Percentiles rank a stretch among this genome's conserved stretches.
These are phyloP conservation scores for Ibycter americanus DNA, from an alignment of 2,797 vertebrate genomes.

Conservation along the genomic window DNA sequence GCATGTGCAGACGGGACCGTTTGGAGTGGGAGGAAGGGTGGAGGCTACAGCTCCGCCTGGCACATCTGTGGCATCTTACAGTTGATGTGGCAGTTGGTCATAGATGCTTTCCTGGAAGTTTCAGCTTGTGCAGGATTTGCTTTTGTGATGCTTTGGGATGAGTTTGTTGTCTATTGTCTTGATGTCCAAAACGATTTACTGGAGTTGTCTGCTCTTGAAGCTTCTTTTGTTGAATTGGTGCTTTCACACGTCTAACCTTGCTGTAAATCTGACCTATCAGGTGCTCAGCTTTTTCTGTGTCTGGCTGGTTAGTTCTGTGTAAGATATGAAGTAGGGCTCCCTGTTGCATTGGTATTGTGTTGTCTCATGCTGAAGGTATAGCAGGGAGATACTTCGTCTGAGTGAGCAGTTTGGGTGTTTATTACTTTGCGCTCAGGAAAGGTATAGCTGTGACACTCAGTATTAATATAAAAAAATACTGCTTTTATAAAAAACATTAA, in stretches of 20 bases:
- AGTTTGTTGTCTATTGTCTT: background rate
- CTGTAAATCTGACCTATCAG: background rate
- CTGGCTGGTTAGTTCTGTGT: background rate
- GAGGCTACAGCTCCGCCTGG: background rate
- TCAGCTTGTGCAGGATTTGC: background rate
- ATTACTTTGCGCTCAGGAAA: background rate
- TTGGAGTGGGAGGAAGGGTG: background rate
- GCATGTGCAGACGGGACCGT: rapidly evolving
- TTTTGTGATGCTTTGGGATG: background rate
- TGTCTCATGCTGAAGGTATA: background rate
- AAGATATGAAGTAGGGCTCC: background rate
- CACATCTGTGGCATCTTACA: background rate
- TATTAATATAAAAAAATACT: background rate
- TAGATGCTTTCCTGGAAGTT: background rate
- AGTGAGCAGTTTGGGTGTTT: background rate
- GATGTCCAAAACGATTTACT: background rate
- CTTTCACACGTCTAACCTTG: background rate
- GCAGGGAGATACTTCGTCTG: background rate
- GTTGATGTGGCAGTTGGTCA: background rate
- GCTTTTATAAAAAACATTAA: background rate
- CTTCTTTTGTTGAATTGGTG: background rate
- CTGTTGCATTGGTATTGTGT: background rate
- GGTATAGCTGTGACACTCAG: background rate
- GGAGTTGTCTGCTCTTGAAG: background rate
- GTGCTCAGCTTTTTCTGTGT: background rate